Conservation (phyloP, 2,113 vertebrate genomes). For the Grus americana region DNA sequence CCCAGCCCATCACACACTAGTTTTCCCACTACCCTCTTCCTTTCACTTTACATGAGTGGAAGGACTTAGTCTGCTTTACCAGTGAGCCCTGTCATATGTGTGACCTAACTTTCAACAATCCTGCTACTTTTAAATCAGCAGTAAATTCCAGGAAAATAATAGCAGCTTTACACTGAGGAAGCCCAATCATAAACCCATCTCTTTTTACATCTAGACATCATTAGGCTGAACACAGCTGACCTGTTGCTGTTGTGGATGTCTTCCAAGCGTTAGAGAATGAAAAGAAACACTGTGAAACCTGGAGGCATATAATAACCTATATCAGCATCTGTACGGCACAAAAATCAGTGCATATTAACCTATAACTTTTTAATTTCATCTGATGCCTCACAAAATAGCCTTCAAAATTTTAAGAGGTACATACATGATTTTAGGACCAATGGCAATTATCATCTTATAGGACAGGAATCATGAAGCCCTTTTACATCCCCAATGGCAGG, state of each 20-base stretch:
- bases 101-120: background rate
- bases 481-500: background rate
- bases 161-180: background rate
- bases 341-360: background rate
- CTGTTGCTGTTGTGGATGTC: background rate
- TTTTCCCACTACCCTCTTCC: background rate
- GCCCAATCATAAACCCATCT: background rate
- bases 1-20: background rate
- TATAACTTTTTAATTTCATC: background rate
- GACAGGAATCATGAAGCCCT: background rate
- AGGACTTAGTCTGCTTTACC: background rate
- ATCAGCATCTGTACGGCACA: background rate
- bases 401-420: background rate
- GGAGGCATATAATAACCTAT: background rate
- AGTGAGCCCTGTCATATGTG: background rate
- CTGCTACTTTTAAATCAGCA: background rate
- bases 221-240: background rate
- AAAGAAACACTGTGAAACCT: background rate
- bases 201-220: background rate
- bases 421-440: background rate
- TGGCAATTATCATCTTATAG: background rate
- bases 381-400: background rate
- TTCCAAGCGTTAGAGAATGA: background rate
- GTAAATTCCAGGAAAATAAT: background rate
- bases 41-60: background rate